Evolutionary conservation across 2,113 vertebrate genomes (phyloP), one percentile per base, ranked within the genome.

Genomic region (Alligator mississippiensis): DNA sequence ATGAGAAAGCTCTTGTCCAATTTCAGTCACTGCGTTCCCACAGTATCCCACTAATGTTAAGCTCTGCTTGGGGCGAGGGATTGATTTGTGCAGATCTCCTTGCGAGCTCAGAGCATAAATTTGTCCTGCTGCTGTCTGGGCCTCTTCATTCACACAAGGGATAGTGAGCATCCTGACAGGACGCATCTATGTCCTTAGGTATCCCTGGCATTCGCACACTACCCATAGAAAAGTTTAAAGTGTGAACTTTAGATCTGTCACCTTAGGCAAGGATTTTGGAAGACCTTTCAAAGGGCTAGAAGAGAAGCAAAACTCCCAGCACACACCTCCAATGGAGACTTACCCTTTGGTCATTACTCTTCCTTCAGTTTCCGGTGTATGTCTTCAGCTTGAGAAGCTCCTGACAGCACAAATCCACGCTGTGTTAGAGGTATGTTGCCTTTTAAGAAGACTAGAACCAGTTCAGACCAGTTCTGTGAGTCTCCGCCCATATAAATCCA

Each of bases 401-500:
- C 28, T 80, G 83, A 68, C 80, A 57, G 13, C 21, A 22, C 87
- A 64, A 59, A 75, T 88, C 58, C 94, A 47, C 85, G 38, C 30
- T 75, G 59, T 89, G 60, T 68, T 85, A 88, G 55, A 38, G 55
- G 66, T 14, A 57, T 38, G 28, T 81, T 64, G 60, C 72, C 34
- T 47, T 25, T 61, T 8, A 25, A 94, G 95, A 93, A 83, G 92
- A 94, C 74, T 2, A 0, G 1, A 80, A 96, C 95, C 88, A 93
- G 96, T 84, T 96, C 84, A 13, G 27, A 96, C 96, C 82, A 90
- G 95, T 87, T 96, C 77, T 58, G 22, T 0, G 0, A 24, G 90
- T 82, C 86, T 93, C 92, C 92, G 47, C 95, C 96, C 88, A n/a
- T 25, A 66, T 94, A 72, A 72, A n/a, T 30, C 47, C 11, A 30